Evolutionary conservation across 2,888 invertebrate genomes (phyloP).

Genomic region (Perithous albicinctus): DNA sequence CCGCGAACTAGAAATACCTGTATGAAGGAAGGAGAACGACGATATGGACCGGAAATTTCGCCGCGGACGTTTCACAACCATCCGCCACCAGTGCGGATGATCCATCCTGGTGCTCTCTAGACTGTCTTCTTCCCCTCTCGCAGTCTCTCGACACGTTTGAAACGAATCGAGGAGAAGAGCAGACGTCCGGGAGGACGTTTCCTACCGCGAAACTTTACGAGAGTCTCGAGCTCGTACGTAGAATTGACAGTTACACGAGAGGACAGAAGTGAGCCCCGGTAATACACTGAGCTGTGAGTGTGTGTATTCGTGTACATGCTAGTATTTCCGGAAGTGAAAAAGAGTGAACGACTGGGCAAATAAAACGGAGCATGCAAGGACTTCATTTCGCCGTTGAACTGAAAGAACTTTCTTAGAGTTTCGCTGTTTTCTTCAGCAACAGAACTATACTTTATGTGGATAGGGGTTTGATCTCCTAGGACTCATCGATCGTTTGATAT

Average conservation of each 20-base stretch:
- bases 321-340: slow-evolving; percentile 1
- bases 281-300: neutral
- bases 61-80: slow-evolving; percentile 46
- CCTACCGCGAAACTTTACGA: slow-evolving; percentile 52
- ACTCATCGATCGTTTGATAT: slow-evolving; percentile 22
- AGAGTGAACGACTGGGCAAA: neutral
- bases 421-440: neutral
- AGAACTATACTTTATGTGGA: too few relatives aligned
- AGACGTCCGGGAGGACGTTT: slow-evolving; percentile 25
- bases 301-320: neutral
- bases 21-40: slow-evolving; percentile 25
- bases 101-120: slow-evolving; percentile 2
- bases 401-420: neutral
- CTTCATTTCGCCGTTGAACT: neutral
- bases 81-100: slow-evolving; percentile 37
- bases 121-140: neutral
- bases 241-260: slow-evolving; percentile 32
- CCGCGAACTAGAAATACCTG: neutral
- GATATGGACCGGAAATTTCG: slow-evolving; percentile 56
- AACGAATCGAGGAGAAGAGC: slow-evolving; percentile 39
- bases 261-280: slow-evolving; percentile 4
- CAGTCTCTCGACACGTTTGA: slow-evolving; percentile 35
- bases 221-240: slow-evolving; percentile 6
- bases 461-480: neutral
- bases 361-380: neutral